These are phyloP conservation scores for Eurystomus gularis DNA, from an alignment of 2,113 vertebrate species.

Conservation along the genomic window DNA sequence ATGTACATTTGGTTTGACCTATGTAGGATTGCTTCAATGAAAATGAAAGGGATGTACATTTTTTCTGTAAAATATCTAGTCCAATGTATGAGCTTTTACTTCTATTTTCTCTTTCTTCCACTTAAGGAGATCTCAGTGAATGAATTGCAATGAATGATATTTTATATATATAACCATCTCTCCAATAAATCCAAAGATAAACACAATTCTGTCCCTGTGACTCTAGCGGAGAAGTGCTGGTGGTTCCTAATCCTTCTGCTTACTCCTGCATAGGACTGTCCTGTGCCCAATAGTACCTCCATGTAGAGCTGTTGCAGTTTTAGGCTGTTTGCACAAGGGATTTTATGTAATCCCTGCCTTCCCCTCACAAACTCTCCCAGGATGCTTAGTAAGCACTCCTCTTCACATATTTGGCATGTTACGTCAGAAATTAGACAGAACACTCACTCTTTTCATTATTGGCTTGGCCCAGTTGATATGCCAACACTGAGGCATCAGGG, in stretches of 20 bases:
- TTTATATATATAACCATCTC: background rate
- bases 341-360: background rate
- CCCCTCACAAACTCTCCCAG: background rate
- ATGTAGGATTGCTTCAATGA: background rate
- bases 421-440: background rate
- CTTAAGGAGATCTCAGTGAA: background rate
- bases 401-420: background rate
- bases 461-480: background rate
- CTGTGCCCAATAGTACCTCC: rapidly evolving
- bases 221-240: rapidly evolving
- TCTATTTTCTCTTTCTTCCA: background rate
- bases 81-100: background rate
- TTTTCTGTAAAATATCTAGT: background rate
- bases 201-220: background rate
- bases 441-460: background rate
- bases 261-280: rapidly evolving
- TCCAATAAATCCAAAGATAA: background rate
- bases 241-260: background rate
- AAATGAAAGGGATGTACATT: background rate
- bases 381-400: background rate
- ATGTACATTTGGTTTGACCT: background rate
- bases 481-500: background rate
- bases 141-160: background rate
- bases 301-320: background rate
- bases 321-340: background rate